Conservation (phyloP, 2,888 invertebrate genomes). For the Dastarcus helophoroides region DNA sequence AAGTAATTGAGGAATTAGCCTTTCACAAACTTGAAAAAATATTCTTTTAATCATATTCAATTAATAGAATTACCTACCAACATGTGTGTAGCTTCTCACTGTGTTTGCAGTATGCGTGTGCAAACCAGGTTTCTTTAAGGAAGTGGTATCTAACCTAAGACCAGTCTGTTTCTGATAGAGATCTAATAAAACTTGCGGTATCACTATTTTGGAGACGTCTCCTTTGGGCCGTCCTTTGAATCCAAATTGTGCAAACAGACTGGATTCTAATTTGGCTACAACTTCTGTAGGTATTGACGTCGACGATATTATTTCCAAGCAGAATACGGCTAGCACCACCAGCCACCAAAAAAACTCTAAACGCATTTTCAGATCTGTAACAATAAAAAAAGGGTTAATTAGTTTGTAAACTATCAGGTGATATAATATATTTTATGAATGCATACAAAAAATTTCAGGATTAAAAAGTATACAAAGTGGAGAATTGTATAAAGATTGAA, state of each 20-base stretch:
- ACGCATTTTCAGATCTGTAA: slow-evolving; percentile 19
- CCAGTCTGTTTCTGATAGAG: slow-evolving; percentile 61
- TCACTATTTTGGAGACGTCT: slow-evolving; percentile 41
- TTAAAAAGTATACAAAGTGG: too few relatives aligned
- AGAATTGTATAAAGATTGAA: too few relatives aligned
- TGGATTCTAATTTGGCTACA: slow-evolving; percentile 43
- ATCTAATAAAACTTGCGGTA: slow-evolving; percentile 73
- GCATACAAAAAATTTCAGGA: too few relatives aligned
- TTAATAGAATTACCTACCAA: slow-evolving; percentile 56
- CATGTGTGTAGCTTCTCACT: slow-evolving; percentile 71
- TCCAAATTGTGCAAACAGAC: slow-evolving; percentile 51
- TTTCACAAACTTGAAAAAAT: too few relatives aligned
- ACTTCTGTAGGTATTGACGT: slow-evolving; percentile 24
- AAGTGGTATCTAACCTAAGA: slow-evolving; percentile 49
- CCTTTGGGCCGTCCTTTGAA: slow-evolving; percentile 43
- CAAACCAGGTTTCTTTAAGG: slow-evolving; percentile 55
- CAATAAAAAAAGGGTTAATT: slow-evolving; percentile 12
- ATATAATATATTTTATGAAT: too few relatives aligned
- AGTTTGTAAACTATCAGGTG: too few relatives aligned
- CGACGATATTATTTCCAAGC: slow-evolving; percentile 13
- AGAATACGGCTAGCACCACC: slow-evolving; percentile 18
- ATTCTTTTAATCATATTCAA: too few relatives aligned
- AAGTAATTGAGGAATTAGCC: too few relatives aligned
- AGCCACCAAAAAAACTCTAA: slow-evolving; percentile 19
- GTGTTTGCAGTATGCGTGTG: slow-evolving; percentile 72